These are phyloP conservation scores for Drosophila sulfurigaster DNA, from an alignment of 1,140 invertebrate genomes.

Conservation along the genomic window DNA sequence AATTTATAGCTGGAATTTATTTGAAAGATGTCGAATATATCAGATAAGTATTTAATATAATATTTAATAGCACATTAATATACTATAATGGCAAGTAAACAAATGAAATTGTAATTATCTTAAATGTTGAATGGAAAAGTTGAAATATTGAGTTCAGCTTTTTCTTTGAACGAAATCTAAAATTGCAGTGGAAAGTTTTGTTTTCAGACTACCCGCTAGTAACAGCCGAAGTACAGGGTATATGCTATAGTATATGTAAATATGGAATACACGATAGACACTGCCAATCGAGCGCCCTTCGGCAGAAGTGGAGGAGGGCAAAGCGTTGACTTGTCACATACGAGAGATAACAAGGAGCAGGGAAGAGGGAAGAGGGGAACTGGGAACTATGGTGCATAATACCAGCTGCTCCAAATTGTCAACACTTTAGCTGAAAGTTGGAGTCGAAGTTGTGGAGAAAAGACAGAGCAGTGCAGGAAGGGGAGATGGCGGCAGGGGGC, in stretches of 20 bases:
- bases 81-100: too few species aligned
- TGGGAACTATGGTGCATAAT: constrained; percentile 15
- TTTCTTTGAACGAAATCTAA: too few species aligned
- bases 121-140: too few species aligned
- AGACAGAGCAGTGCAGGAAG: too few species aligned
- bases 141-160: too few species aligned
- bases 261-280: not conserved
- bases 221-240: not conserved
- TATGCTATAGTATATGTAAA: not conserved
- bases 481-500: not conserved
- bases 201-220: not conserved
- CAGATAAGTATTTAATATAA: too few species aligned
- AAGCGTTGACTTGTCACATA: not conserved
- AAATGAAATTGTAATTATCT: too few species aligned
- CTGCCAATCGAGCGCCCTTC: not conserved
- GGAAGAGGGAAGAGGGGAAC: not conserved
- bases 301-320: not conserved
- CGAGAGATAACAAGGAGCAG: too few species aligned
- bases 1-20: too few species aligned
- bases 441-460: not conserved
- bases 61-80: too few species aligned
- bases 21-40: too few species aligned
- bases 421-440: constrained; percentile 45
- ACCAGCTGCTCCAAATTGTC: constrained; percentile 50
- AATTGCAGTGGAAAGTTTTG: too few species aligned